Evolutionary conservation across 2,797 vertebrate species (phyloP).

Genomic region (Onychomys arenicola): DNA sequence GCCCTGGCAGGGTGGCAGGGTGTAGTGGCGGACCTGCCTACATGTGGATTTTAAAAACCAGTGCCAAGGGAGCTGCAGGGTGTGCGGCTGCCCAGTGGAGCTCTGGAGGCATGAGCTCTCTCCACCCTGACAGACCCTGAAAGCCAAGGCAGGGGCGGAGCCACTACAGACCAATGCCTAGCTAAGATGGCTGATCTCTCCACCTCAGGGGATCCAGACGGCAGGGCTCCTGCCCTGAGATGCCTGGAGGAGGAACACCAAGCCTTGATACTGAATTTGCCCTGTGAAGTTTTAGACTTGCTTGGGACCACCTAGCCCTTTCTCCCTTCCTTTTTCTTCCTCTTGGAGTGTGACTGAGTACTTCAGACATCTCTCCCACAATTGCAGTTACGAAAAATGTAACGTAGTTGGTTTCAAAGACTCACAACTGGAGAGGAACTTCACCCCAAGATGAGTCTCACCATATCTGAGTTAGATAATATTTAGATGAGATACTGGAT

Average conservation of each 20-base stretch:
- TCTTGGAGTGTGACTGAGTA: not conserved
- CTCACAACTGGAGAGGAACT: not conserved
- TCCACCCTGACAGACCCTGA: not conserved
- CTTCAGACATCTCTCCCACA: not conserved
- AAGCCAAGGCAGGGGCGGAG: not conserved
- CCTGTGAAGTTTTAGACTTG: not conserved
- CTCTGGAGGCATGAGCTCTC: not conserved
- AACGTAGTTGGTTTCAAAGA: not conserved
- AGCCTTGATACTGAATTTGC: not conserved
- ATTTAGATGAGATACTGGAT: not conserved
- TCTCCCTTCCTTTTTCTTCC: not conserved
- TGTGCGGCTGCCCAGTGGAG: not conserved
- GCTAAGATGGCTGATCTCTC: not conserved
- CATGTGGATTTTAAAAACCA: not conserved
- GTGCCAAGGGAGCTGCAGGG: not conserved
- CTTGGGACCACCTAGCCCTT: not conserved
- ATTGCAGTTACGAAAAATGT: not conserved
- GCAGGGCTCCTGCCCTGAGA: no score
- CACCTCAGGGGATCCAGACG: not conserved
- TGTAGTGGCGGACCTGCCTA: not conserved
- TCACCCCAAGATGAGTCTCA: not conserved
- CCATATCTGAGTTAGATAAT: not conserved
- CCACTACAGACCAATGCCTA: not conserved
- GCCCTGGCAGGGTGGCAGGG: not conserved
- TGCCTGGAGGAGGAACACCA: not conserved